Percentiles rank a stretch among this genome's conserved stretches.
Evolutionary conservation across 2,113 vertebrate species (phyloP).

Genomic region (Petromus typicus): DNA sequence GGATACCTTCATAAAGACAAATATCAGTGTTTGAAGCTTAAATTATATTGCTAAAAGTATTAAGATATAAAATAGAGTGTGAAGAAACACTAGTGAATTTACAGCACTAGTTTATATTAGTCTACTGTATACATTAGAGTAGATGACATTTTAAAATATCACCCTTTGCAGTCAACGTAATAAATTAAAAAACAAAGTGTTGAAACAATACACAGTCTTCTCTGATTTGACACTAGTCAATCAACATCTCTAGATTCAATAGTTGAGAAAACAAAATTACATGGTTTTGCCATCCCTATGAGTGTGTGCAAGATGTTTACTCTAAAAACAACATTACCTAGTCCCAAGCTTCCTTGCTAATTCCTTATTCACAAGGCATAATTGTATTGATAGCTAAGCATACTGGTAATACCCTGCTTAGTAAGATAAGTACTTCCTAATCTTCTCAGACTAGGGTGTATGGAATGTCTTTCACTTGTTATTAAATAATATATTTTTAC

Average conservation of each 20-base stretch:
- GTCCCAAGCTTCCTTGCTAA: neutral
- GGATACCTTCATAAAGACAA: neutral
- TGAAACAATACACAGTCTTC: neutral
- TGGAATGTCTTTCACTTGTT: neutral
- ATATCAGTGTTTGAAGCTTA: neutral
- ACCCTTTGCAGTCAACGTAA: neutral
- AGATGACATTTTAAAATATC: neutral
- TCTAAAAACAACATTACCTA: neutral
- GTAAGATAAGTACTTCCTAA: neutral
- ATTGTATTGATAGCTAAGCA: neutral
- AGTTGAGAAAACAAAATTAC: neutral
- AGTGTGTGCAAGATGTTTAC: neutral
- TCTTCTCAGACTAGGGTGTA: neutral
- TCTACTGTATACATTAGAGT: neutral
- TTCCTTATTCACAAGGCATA: neutral
- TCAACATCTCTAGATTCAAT: neutral
- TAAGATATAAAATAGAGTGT: neutral
- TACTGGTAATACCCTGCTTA: accelerated
- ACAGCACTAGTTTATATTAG: neutral
- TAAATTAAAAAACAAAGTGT: neutral
- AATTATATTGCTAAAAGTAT: neutral
- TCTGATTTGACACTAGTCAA: neutral
- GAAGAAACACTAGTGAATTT: neutral
- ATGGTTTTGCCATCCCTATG: neutral
- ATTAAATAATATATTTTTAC: neutral